Base-by-base conservation (phyloP, 1,140 invertebrate species). In the Drosophila bifasciata region DNA sequence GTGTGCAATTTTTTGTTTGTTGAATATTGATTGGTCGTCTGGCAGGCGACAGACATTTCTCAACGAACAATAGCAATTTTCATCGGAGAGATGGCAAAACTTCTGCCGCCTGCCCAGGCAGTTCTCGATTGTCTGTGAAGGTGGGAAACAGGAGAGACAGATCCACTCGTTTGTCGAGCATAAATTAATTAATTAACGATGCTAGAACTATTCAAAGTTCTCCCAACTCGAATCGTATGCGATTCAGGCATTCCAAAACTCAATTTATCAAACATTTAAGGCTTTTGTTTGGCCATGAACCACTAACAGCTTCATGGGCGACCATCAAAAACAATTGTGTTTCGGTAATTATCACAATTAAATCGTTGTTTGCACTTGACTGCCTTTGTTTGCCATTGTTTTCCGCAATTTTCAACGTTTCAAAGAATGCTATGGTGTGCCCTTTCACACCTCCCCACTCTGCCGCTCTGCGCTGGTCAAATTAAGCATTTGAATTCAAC, bases 281-380 rank as follows among this genome's bases (percentile, higher is more conserved):
- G 48, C 19, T 23, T 25, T 32, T 55, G 25, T 56, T 32, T 40
- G 8, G 46, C 5, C 44, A 44, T 57, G 15, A 53, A 51, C 44
- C 41, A 50, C 52, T 23, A 13, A 6, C 1, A 2, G 17, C 23
- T 8, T n/a, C 39, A 9, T 8, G 45, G 41, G 43, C 16, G 13
- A 7, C 25, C 46, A 52, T 66, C 36, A 44, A 75, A 70, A 52
- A 48, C 70, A 83, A 70, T 79, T 73, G 55, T 44, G 50, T 44
- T 36, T 23, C 16, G 43, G 48, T 57, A 75, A 76, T 84, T 72
- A 76, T 64, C 58, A 46, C 50, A 53, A 45, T 76, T 48, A 72
- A 85, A 72, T 76, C 39, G 44, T 49, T 58, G 64, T 64, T 64
- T 61, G 11, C 62, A 64, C 52, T 66, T 83, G 74, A 60, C 52